phyloP scores from a whole-genome alignment of 2,888 invertebrate species.

The Holacanthella duospinosa region DNA sequence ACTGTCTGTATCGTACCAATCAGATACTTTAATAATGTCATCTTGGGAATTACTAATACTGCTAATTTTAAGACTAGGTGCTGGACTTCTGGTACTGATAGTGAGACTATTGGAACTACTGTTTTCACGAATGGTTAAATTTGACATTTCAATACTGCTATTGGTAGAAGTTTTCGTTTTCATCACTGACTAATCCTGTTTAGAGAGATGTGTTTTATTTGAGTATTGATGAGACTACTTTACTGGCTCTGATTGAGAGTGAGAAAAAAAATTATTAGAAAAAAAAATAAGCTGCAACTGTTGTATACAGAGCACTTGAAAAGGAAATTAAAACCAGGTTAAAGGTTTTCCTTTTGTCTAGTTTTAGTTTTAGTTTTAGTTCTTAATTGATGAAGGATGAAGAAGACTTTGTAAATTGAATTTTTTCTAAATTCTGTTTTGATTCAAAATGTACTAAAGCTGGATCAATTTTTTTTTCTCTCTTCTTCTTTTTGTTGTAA shows the following conservation, averaged over 20 bases:
- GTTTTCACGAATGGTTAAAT: background rate
- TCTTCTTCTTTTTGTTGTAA: too few relatives aligned
- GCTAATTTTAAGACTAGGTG: background rate
- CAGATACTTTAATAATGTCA: conserved; percentile 47
- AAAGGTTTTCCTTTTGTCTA: background rate
- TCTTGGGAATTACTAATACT: background rate
- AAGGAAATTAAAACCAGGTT: background rate
- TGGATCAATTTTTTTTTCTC: too few relatives aligned
- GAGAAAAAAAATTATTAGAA: too few relatives aligned
- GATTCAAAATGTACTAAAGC: too few relatives aligned
- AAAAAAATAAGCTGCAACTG: background rate
- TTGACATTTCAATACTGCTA: background rate
- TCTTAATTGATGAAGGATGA: too few relatives aligned
- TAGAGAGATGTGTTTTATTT: background rate
- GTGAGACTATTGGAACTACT: background rate
- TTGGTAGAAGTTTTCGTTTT: background rate
- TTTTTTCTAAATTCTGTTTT: too few relatives aligned
- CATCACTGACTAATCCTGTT: background rate
- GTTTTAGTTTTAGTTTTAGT: background rate
- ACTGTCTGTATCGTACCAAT: conserved; percentile 63
- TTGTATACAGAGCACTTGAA: background rate
- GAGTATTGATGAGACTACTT: too few relatives aligned
- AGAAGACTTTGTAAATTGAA: too few relatives aligned
- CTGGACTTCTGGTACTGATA: background rate
- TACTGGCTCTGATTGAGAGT: too few relatives aligned